Conservation (phyloP, 1,140 invertebrate species). For the Plectrocnemia conspersa region DNA sequence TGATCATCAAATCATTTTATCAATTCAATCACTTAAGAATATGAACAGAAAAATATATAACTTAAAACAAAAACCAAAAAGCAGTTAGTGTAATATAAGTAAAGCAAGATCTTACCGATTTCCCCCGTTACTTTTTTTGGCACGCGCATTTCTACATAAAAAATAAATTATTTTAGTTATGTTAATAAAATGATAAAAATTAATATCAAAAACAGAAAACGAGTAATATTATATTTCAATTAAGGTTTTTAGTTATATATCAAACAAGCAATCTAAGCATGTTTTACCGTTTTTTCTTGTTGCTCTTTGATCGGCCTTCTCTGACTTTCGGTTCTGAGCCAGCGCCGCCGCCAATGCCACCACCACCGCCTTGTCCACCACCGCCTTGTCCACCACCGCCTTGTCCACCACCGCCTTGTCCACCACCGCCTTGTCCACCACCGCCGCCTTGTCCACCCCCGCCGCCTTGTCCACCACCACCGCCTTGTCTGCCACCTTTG, state of each 20-base stretch:
- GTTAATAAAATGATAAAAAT: not conserved
- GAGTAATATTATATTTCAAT: not conserved
- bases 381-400: not conserved
- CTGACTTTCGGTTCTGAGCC: slow-evolving; percentile 4
- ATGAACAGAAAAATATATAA: slow-evolving; percentile 2
- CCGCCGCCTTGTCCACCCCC: slow-evolving; percentile 4
- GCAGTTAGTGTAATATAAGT: not conserved
- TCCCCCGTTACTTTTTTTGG: slow-evolving; percentile 32
- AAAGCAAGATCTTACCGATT: slow-evolving; percentile 32
- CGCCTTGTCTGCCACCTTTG: not conserved
- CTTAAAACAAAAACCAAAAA: not conserved
- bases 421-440: not conserved
- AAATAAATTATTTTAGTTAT: slow-evolving; percentile 24
- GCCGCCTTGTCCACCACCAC: not conserved
- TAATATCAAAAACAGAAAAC: slow-evolving; percentile 2
- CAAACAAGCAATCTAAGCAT: not conserved
- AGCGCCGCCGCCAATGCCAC: slow-evolving; percentile 5
- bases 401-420: not conserved
- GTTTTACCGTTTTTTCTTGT: slow-evolving; percentile 12
- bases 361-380: not conserved
- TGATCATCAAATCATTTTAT: slow-evolving; percentile 1
- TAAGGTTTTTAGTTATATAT: not conserved
- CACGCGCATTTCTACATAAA: slow-evolving; percentile 28
- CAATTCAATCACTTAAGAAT: not conserved
- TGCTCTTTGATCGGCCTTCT: slow-evolving; percentile 12